A percentile compares a stretch with the other conserved stretches of the same genome.
phyloP scores from a whole-genome alignment of 2,888 invertebrate species.

The Eucriotettix oculatus region DNA sequence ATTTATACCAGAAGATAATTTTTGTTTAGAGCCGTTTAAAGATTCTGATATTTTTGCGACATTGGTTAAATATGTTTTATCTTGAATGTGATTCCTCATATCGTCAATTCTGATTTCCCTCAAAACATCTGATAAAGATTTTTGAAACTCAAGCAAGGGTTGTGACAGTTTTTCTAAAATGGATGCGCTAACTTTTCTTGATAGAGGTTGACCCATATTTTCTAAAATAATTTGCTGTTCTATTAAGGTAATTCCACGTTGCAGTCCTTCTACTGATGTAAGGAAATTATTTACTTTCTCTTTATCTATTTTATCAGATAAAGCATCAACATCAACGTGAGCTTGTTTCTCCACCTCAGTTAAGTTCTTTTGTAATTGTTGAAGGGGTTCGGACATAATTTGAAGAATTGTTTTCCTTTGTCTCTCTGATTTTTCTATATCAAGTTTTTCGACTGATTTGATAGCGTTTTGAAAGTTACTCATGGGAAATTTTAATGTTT shows the following conservation, averaged over 20 bases:
- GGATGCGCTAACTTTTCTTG: not conserved
- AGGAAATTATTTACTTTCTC: too few relatives aligned
- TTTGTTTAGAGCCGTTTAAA: too few relatives aligned
- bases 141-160: not conserved
- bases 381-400: not conserved
- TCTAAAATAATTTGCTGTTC: constrained; percentile 3
- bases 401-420: not conserved
- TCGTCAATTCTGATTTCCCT: not conserved
- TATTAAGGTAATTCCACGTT: constrained; percentile 4
- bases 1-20: too few relatives aligned
- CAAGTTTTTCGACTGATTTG: too few relatives aligned
- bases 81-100: too few relatives aligned
- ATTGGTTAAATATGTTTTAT: too few relatives aligned
- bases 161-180: not conserved
- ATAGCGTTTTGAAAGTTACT: too few relatives aligned
- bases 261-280: too few relatives aligned
- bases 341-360: not conserved
- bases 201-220: not conserved
- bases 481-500: too few relatives aligned
- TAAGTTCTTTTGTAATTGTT: not conserved
- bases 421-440: too few relatives aligned
- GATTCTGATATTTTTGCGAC: too few relatives aligned
- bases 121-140: not conserved
- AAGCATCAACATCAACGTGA: not conserved
- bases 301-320: too few relatives aligned